Conservation (phyloP, 2,113 vertebrate genomes). For the Ivindomyrus marchei region DNA sequence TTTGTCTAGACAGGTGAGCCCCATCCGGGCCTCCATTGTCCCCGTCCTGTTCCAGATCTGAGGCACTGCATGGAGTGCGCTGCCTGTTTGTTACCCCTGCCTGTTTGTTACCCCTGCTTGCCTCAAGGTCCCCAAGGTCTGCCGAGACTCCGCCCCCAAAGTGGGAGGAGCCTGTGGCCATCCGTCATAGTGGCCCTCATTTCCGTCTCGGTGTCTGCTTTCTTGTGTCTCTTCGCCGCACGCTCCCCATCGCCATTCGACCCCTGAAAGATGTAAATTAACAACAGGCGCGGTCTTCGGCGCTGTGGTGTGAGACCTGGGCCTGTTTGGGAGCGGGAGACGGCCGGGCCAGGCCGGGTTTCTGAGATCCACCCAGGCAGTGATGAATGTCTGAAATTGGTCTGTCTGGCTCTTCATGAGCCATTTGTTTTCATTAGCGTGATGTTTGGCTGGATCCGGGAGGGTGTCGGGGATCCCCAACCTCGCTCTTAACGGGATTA, state of each 20-base stretch:
- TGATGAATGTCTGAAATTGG: constrained; percentile 71
- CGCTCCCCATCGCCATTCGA: background rate
- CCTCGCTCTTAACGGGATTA: constrained; percentile 52
- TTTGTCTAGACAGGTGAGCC: constrained; percentile 8
- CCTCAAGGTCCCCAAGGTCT: background rate
- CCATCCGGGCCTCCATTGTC: background rate
- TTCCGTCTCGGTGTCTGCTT: background rate
- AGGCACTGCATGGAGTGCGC: background rate
- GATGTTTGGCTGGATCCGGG: constrained; percentile 48
- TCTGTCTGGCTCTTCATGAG: constrained; percentile 64
- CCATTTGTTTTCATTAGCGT: constrained; percentile 71
- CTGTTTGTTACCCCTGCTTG: background rate
- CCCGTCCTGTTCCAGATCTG: background rate
- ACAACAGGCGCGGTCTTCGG: constrained; percentile 43
- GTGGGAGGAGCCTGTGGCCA: background rate
- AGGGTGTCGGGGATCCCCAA: constrained; percentile 17
- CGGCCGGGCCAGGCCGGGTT: constrained; percentile 59
- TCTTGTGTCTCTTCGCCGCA: background rate
- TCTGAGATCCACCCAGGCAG: constrained; percentile 63
- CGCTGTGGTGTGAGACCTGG: constrained; percentile 36
- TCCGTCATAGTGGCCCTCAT: too few species aligned
- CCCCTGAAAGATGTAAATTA: constrained; percentile 39
- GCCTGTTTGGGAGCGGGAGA: constrained; percentile 27
- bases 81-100: background rate
- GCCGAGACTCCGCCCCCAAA: background rate